These are phyloP conservation scores for Menura novaehollandiae DNA, from an alignment of 2,113 vertebrate genomes.

Conservation along the genomic window DNA sequence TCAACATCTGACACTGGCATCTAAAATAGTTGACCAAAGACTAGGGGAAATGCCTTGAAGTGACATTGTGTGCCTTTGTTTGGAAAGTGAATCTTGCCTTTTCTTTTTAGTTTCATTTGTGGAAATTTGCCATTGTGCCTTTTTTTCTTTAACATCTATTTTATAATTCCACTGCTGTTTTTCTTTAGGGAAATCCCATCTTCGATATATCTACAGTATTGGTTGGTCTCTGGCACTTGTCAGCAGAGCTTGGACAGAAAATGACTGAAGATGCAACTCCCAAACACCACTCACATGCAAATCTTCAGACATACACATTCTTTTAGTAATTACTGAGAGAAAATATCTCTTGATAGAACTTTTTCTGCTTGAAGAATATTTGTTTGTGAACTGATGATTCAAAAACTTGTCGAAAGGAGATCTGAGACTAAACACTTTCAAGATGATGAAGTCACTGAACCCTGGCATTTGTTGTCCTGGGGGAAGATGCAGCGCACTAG, in stretches of 20 bases:
- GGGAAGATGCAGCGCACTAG: not conserved
- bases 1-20: not conserved
- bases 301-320: not conserved
- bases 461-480: not conserved
- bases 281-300: not conserved
- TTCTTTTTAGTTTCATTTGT: not conserved
- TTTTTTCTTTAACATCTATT: not conserved
- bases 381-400: not conserved
- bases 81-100: not conserved
- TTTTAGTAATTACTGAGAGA: not conserved
- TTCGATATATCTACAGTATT: not conserved
- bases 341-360: not conserved
- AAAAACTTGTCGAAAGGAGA: not conserved
- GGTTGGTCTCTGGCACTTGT: not conserved
- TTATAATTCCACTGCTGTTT: not conserved
- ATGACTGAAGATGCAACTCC: not conserved
- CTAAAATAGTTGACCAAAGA: not conserved
- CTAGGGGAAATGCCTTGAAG: not conserved
- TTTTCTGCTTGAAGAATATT: not conserved
- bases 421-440: not conserved
- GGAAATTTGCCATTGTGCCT: not conserved
- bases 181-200: not conserved
- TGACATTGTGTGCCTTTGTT: not conserved
- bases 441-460: not conserved
- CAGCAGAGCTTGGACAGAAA: not conserved